These are phyloP conservation scores for Pyrocoelia pectoralis DNA, from an alignment of 2,888 invertebrate genomes.

Conservation along the genomic window DNA sequence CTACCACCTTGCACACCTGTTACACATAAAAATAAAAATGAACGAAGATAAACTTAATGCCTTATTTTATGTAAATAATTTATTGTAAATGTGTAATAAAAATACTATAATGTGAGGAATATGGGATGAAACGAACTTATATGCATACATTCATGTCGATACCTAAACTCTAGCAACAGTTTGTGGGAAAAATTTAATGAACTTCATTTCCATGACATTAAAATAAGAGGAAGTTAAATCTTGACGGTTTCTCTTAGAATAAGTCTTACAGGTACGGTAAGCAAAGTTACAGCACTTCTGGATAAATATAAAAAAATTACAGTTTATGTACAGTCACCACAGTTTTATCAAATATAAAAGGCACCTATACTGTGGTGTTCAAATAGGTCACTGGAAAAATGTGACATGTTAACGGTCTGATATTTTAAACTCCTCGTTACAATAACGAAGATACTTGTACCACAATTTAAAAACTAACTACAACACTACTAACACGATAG, in stretches of 20 bases:
- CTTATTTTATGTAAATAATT: constrained; percentile 15
- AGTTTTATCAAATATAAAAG: constrained; percentile 39
- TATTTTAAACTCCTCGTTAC: neutral
- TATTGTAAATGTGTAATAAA: constrained; percentile 10
- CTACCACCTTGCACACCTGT: too few species aligned
- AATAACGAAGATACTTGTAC: too few species aligned
- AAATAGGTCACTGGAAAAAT: neutral
- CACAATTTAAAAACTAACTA: neutral
- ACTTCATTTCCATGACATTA: neutral
- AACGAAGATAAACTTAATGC: too few species aligned
- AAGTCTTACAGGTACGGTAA: constrained; percentile 17
- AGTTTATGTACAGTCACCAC: constrained; percentile 29
- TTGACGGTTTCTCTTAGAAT: neutral
- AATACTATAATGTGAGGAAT: neutral
- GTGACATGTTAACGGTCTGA: neutral
- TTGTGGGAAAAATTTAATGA: neutral
- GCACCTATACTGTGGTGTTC: constrained; percentile 51
- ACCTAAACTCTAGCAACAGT: neutral
- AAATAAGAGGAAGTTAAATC: neutral
- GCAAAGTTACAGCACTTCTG: constrained; percentile 31
- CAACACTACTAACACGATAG: neutral
- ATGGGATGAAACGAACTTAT: neutral
- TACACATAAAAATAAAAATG: too few species aligned
- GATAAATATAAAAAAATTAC: constrained; percentile 27
- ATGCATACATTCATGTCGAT: neutral